These are phyloP conservation scores for Catharus fuscescens DNA, from an alignment of 2,113 vertebrate species.

Conservation along the genomic window DNA sequence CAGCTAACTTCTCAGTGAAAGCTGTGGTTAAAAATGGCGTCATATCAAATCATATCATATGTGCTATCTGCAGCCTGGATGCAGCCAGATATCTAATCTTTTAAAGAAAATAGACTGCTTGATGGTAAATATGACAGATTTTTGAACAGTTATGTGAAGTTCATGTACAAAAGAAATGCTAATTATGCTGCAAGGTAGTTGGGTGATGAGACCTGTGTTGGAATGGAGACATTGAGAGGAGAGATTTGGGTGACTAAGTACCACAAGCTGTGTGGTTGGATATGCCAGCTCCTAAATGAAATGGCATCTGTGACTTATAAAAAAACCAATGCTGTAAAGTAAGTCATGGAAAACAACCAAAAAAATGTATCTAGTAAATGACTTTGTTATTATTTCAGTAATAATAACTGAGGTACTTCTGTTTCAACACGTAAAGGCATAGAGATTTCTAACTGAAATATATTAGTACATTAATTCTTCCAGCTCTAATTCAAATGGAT, in stretches of 20 bases:
- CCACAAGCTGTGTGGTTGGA: neutral
- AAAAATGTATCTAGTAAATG: neutral
- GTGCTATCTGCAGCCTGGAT: neutral
- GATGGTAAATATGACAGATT: neutral
- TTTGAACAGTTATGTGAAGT: neutral
- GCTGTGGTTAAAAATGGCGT: neutral
- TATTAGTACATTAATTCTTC: neutral
- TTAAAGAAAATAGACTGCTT: neutral
- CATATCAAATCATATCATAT: neutral
- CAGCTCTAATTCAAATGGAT: neutral
- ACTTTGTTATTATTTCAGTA: neutral
- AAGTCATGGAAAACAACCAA: neutral
- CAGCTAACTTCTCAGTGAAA: neutral
- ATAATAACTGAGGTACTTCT: neutral
- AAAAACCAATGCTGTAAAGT: neutral
- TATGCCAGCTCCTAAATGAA: neutral
- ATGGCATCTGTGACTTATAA: neutral
- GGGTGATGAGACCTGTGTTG: neutral
- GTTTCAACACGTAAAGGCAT: neutral
- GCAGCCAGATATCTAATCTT: neutral
- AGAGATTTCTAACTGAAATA: neutral
- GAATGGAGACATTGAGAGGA: neutral
- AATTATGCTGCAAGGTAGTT: neutral
- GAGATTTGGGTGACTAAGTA: neutral
- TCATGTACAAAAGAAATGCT: neutral